These are phyloP conservation scores for Lydus trimaculatus DNA, from an alignment of 2,888 invertebrate species.

Conservation along the genomic window DNA sequence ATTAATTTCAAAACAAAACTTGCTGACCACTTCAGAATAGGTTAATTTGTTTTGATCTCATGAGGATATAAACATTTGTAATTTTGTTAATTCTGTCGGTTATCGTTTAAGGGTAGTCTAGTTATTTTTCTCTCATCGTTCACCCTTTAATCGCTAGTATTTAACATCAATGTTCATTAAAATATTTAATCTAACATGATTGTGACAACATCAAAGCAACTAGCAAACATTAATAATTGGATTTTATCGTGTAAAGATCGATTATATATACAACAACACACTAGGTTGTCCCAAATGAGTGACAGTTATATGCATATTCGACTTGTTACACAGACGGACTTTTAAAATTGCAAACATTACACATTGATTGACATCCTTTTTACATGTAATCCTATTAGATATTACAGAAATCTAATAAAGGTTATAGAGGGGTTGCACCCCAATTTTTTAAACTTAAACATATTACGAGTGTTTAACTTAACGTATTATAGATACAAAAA, in stretches of 20 bases:
- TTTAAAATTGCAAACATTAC: conserved; percentile 52
- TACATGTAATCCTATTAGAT: conserved; percentile 50
- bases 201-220: neutral
- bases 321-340: conserved; percentile 49
- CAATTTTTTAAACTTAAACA: conserved; percentile 37
- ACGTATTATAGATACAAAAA: conserved; percentile 13
- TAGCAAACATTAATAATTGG: conserved; percentile 13
- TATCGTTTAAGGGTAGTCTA: neutral
- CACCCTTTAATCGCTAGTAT: neutral
- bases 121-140: neutral
- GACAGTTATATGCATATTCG: conserved; percentile 29
- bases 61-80: neutral
- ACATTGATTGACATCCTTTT: conserved; percentile 53
- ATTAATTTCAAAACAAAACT: neutral
- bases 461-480: conserved; percentile 35
- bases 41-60: conserved; percentile 10
- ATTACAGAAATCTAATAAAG: conserved; percentile 48
- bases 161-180: conserved; percentile 8
- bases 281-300: neutral
- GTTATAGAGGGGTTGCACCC: conserved; percentile 35
- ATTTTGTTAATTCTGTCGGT: neutral
- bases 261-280: neutral
- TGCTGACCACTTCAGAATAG: conserved; percentile 8
- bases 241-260: neutral
- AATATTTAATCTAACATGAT: conserved; percentile 11